Percentiles rank a stretch among this genome's conserved stretches.
Conservation (phyloP, 1,140 invertebrate species). For the Sinella curviseta region DNA sequence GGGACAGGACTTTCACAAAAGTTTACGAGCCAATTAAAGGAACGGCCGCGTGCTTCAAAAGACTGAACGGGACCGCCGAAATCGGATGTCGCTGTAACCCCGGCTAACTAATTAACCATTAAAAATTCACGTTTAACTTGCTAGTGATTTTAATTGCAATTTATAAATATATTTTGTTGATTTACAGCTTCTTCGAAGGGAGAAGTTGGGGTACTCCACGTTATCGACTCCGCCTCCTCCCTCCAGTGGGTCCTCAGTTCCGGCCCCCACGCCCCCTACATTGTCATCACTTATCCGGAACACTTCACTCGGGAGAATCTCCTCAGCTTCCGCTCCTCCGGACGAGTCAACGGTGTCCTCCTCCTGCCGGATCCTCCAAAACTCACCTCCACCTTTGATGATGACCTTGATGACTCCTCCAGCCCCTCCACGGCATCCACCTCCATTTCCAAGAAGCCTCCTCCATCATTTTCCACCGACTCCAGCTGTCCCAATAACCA, state of each 20-base stretch:
- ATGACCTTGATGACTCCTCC: no score
- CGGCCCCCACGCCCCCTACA: conserved; percentile 70
- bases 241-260: conserved; percentile 70
- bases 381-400: no score
- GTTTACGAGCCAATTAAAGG: conserved; percentile 77
- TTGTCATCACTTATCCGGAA: conserved; percentile 65
- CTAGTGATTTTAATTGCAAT: neutral
- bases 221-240: conserved; percentile 64
- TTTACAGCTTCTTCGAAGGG: conserved; percentile 65
- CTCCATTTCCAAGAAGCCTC: no score
- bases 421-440: no score
- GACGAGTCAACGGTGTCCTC: conserved; percentile 62
- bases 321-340: conserved; percentile 57
- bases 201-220: conserved; percentile 80
- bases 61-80: conserved; percentile 89
- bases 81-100: conserved; percentile 85
- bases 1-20: conserved; percentile 69
- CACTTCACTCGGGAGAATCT: conserved; percentile 62
- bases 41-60: conserved; percentile 75
- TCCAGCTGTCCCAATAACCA: conserved; percentile 79
- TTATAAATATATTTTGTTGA: conserved; percentile 22
- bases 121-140: neutral
- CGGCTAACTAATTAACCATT: neutral
- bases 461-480: conserved; percentile 80
- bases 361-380: conserved; percentile 57